These are phyloP conservation scores for Aldabrachelys gigantea DNA, from an alignment of 2,113 vertebrate species.

Conservation along the genomic window DNA sequence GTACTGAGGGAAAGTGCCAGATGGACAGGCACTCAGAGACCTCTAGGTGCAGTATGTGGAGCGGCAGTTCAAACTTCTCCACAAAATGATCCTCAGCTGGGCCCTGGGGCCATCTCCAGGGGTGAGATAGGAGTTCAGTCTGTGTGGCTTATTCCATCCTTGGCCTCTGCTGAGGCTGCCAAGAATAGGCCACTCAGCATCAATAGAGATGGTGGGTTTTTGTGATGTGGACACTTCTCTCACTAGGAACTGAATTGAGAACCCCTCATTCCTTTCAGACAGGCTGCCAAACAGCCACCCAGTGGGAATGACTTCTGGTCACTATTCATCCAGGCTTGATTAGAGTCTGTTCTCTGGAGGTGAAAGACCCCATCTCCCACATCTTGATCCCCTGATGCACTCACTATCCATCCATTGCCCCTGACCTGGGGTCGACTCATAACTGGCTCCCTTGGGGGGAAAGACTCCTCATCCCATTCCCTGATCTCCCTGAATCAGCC, in stretches of 20 bases:
- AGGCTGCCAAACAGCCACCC: background rate
- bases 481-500: background rate
- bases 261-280: background rate
- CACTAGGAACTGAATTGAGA: background rate
- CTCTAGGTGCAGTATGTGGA: background rate
- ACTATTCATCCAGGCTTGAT: background rate
- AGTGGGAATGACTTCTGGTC: background rate
- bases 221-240: background rate
- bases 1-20: background rate
- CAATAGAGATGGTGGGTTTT: background rate
- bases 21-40: background rate
- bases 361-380: background rate
- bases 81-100: fast-evolving
- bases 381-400: background rate
- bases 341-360: background rate
- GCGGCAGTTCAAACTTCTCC: background rate
- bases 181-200: background rate
- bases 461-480: background rate
- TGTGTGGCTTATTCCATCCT: background rate
- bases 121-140: background rate
- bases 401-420: background rate
- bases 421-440: background rate
- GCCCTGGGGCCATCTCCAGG: background rate
- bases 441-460: background rate
- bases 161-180: background rate